A percentile compares a stretch with the other conserved stretches of the same genome.
Evolutionary conservation across 2,113 vertebrate genomes (phyloP).

Genomic region (Saguinus midas): DNA sequence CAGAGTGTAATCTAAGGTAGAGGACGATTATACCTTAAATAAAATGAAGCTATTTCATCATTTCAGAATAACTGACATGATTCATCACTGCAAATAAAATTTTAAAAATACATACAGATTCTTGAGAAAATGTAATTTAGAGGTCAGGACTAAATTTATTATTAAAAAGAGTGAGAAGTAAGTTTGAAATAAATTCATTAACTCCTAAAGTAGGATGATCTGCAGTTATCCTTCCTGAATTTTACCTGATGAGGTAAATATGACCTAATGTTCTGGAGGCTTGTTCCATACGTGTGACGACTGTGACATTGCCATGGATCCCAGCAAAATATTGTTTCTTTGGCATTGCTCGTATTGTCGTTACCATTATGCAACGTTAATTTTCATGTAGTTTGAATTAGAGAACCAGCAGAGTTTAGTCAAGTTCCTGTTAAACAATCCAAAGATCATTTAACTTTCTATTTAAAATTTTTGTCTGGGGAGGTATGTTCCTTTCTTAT

Average conservation of each 20-base stretch:
- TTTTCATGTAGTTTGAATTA: conserved; percentile 52
- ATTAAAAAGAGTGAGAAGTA: conserved; percentile 38
- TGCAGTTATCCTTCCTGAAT: conserved; percentile 1
- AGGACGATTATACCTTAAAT: not conserved
- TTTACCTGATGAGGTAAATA: conserved; percentile 68
- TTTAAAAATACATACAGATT: not conserved
- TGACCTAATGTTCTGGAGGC: conserved; percentile 43
- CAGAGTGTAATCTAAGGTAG: conserved; percentile 48
- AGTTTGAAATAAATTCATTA: conserved; percentile 42
- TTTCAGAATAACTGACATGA: conserved; percentile 33
- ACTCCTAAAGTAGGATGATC: not conserved
- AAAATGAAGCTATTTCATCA: conserved; percentile 51
- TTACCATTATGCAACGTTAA: conserved; percentile 55
- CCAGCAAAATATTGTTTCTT: conserved; percentile 71
- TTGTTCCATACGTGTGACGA: conserved; percentile 28
- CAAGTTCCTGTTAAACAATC: conserved; percentile 44
- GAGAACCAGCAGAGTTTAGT: conserved; percentile 25
- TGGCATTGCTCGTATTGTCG: conserved; percentile 8
- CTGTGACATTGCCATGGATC: conserved; percentile 72
- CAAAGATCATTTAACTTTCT: conserved; percentile 46
- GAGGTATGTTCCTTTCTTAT: conserved; percentile 48
- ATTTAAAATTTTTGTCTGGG: conserved; percentile 16
- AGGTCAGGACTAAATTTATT: not conserved
- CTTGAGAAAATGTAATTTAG: conserved; percentile 46
- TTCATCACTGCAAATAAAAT: conserved; percentile 22